Evolutionary conservation across 2,888 invertebrate species (phyloP).

Genomic region (Sisyra nigra): DNA sequence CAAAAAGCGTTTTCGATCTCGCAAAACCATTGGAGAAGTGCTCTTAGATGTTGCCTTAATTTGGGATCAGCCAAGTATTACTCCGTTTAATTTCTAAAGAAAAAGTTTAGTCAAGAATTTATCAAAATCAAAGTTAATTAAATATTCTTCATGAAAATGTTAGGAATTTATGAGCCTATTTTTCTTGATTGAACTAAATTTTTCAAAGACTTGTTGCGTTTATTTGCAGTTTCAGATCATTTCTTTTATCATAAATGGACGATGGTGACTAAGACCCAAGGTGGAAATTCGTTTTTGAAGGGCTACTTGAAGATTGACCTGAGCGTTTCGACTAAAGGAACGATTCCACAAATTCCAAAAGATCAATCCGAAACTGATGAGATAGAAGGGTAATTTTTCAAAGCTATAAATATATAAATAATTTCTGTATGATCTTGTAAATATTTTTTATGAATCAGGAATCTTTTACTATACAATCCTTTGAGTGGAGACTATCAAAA

Average conservation of each 20-base stretch:
- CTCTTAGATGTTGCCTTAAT: constrained; percentile 49
- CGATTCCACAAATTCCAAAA: constrained; percentile 38
- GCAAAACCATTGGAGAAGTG: constrained; percentile 39
- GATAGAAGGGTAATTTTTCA: constrained; percentile 42
- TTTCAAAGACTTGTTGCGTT: too few species aligned
- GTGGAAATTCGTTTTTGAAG: constrained; percentile 27
- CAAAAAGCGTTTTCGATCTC: constrained; percentile 25
- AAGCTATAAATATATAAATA: constrained; percentile 9
- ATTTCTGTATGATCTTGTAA: background rate
- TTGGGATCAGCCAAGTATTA: constrained; percentile 49
- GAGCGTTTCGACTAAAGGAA: constrained; percentile 52
- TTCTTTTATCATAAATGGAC: constrained; percentile 80
- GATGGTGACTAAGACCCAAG: constrained; percentile 43
- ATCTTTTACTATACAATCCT: too few species aligned
- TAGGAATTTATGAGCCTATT: too few species aligned
- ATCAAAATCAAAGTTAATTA: too few species aligned
- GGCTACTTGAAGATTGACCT: constrained; percentile 75
- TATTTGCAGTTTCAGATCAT: constrained; percentile 48
- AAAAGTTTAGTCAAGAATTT: too few species aligned
- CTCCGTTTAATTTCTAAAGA: background rate
- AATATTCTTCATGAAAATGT: too few species aligned
- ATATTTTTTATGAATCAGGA: too few species aligned
- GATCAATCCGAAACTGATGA: constrained; percentile 43
- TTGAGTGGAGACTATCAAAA: too few species aligned
- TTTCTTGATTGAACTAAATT: too few species aligned